Percentiles rank a stretch among this genome's conserved stretches.
Evolutionary conservation across 2,113 vertebrate species (phyloP).

Genomic region (Tupaia chinensis): DNA sequence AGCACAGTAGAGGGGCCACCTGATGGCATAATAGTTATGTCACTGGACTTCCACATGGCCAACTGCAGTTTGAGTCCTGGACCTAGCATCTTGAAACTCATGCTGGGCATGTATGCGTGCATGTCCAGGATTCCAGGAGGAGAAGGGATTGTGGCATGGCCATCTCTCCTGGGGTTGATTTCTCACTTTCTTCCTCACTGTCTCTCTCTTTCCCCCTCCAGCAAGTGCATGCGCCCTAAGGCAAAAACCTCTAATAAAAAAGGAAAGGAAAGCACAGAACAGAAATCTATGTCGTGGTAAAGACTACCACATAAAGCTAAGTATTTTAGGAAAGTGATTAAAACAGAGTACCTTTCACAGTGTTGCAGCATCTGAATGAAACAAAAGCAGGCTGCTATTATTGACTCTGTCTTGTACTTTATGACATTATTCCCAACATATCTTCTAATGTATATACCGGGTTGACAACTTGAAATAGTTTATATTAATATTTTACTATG

Average conservation of each 20-base stretch:
- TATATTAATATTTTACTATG: constrained; percentile 62
- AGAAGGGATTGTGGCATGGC: no score
- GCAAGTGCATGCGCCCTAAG: no score
- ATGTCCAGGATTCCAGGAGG: no score
- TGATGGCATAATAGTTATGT: no score
- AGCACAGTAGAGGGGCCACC: background rate
- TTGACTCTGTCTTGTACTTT: background rate
- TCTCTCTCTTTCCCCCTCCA: no score
- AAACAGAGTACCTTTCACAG: background rate
- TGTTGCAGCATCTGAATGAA: background rate
- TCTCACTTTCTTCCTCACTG: no score
- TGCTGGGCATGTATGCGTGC: no score
- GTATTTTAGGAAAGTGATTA: constrained; percentile 1
- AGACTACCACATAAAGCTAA: constrained; percentile 42
- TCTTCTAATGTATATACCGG: background rate
- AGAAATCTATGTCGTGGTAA: constrained; percentile 53
- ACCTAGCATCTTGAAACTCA: no score
- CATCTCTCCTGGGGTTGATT: no score
- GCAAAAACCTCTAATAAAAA: no score
- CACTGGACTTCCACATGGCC: no score
- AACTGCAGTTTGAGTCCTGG: no score
- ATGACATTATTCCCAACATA: background rate
- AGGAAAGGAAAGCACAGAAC: background rate
- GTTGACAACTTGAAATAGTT: constrained; percentile 35
- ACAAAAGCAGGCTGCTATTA: background rate